A percentile compares a stretch with the other conserved stretches of the same genome.
phyloP scores from a whole-genome alignment of 2,113 vertebrate species.

The Platysternon megacephalum region DNA sequence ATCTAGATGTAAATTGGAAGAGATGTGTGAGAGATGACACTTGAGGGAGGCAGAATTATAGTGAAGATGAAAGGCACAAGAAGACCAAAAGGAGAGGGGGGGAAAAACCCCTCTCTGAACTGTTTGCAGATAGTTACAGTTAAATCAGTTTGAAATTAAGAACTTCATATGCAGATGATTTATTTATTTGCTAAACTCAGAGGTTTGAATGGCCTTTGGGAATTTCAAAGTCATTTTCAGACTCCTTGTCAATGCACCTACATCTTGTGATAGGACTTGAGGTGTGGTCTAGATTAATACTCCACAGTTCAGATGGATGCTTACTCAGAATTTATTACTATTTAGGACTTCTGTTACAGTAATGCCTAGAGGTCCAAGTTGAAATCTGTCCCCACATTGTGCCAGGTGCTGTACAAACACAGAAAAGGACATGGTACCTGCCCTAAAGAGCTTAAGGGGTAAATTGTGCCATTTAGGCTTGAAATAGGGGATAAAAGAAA shows the following conservation, averaged over 20 bases:
- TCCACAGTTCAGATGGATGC: neutral
- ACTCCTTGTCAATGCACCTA: neutral
- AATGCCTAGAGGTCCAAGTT: neutral
- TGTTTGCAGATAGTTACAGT: neutral
- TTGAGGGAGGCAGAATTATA: conserved; percentile 41
- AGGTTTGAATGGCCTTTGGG: neutral
- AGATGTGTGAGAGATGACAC: conserved; percentile 35
- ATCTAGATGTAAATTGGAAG: conserved; percentile 41
- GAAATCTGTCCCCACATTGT: neutral
- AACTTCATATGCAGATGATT: neutral
- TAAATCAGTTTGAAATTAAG: neutral
- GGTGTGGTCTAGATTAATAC: neutral
- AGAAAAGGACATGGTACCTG: neutral
- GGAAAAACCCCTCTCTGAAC: neutral
- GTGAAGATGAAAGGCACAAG: conserved; percentile 36
- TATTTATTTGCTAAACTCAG: neutral
- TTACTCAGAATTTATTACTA: neutral
- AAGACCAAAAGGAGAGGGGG: neutral
- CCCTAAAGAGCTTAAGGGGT: neutral
- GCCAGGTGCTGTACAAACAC: neutral
- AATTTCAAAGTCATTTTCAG: neutral
- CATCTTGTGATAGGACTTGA: neutral
- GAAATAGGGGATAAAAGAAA: neutral
- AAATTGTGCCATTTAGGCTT: neutral
- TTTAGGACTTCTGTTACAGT: neutral